Evolutionary conservation across 2,888 invertebrate genomes (phyloP), one percentile per base, ranked within the genome.

Genomic region (Andrena bucephala): DNA sequence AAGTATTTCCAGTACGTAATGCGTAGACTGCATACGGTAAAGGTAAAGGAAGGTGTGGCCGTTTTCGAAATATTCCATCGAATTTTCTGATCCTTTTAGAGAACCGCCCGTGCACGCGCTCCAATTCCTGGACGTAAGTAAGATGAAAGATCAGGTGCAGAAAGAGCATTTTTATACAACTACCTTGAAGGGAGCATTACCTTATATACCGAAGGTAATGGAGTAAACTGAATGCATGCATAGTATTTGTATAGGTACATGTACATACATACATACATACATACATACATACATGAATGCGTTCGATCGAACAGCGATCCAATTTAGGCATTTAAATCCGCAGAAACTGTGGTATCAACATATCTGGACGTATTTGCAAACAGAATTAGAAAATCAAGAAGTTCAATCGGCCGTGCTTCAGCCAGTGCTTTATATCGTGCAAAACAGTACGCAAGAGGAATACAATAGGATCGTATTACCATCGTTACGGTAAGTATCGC

Each of bases 341-440:
- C 95, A 99, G 99, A 99, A 99, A 97, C 95, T 99, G 70, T 97
- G 98, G 96, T 99, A 98, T 95, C 98, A 98, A 94, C 98, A 98
- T 94, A 97, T 99, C 67, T 98, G 99, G 97, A 98, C 98, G 50
- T 96, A 97, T 89, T 95, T 99, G 82, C 97, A 97, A 92, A 96
- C 96, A 87, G 99, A 99, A 94, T 96, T 98, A 94, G 96, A 96
- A 91, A 96, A 97, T 31, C 96, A 97, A 83, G 98, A 99, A 92
- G 97, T 98, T 27, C 95, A 99, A 85, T 97, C 98, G 0, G 96
- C 98, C 0, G 98, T 97, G 8, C 94, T 98, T 62, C 97, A 97
- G 89, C 97, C 98, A 1, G 96, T 98, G 83, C 95, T 98, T 87
- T 97, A 96, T 94, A 96, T 98, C 87, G 96, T 98, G 85, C 97